These are phyloP conservation scores for Spondyliosoma cantharus DNA, from an alignment of 2,797 vertebrate species.

Conservation along the genomic window DNA sequence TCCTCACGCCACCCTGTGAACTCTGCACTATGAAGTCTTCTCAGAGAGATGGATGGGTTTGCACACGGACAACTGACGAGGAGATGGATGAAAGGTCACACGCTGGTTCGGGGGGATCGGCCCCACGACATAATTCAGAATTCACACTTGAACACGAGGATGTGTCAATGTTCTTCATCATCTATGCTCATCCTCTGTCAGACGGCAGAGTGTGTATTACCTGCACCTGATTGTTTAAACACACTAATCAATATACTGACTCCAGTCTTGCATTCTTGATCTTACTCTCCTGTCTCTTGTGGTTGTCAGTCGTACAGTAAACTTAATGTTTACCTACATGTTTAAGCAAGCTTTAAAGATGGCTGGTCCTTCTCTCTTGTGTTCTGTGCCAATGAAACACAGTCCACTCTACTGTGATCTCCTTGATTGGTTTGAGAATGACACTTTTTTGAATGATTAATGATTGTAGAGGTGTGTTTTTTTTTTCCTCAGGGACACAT, in stretches of 20 bases:
- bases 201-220: background rate
- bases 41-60: slow-evolving; percentile 17
- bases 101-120: background rate
- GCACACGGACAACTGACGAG: background rate
- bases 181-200: slow-evolving; percentile 1
- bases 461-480: slow-evolving; percentile 49
- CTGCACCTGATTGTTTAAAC: slow-evolving; percentile 19
- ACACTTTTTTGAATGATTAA: slow-evolving; percentile 15
- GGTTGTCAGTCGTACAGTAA: slow-evolving; percentile 7
- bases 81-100: background rate
- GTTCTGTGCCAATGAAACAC: slow-evolving; percentile 38
- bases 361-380: slow-evolving; percentile 42
- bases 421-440: background rate
- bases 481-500: slow-evolving; percentile 43
- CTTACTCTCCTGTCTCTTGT: background rate
- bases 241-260: slow-evolving; percentile 38
- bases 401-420: slow-evolving; percentile 21
- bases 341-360: slow-evolving; percentile 38
- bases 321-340: slow-evolving; percentile 13
- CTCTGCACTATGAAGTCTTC: slow-evolving; percentile 47
- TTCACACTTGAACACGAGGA: background rate
- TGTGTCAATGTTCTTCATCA: slow-evolving; percentile 2
- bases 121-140: slow-evolving; percentile 5
- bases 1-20: slow-evolving; percentile 5
- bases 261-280: slow-evolving; percentile 39